Evolutionary conservation across 2,797 vertebrate species (phyloP), one percentile per base, ranked within the genome.

Genomic region (Gymnopithys bicolor): DNA sequence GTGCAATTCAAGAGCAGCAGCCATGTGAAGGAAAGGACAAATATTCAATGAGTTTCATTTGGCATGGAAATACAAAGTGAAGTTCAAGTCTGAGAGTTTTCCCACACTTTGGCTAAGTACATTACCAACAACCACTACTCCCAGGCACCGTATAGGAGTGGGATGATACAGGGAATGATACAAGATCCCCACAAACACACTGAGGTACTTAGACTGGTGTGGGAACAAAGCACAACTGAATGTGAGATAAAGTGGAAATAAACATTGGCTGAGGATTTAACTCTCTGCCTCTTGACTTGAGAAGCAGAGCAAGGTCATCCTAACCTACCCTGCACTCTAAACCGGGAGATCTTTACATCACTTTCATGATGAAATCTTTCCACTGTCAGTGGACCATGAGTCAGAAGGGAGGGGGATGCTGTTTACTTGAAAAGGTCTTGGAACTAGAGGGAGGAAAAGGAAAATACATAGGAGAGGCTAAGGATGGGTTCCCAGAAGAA

Each of bases 11-110:
- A 94, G 89, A 96, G 89, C 89, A 94, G 87, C 77, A 91, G 95
- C 95, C 95, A 92, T 80, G 89, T 88, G 94, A 95, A 95, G 86
- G 89, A 87, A 95, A 37, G 33, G 94, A 96, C 87, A 94, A 95
- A 94, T 48, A 96, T 59, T 93, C 90, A 91, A 59, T 8, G 76
- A 91, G 93, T 95, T 96, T 94, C 92, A 77, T 62, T 94, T 95
- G 94, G 93, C 96, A 94, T 49, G 80, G 93, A 94, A 89, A 95
- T 9, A 93, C 85, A 90, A 94, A 88, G 75, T 1, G 35, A 84
- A 87, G 93, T 91, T 96, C 94, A 93, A 91, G 90, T 78, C 89
- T 81, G 84, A 81, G 86, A 92, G 87, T 93, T 95, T 95, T 95
- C 96, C 90, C 94, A 96, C 96, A 96, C 79, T 95, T 93, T 3